phyloP scores from a whole-genome alignment of 2,888 invertebrate genomes.

The Synergus japonicus region DNA sequence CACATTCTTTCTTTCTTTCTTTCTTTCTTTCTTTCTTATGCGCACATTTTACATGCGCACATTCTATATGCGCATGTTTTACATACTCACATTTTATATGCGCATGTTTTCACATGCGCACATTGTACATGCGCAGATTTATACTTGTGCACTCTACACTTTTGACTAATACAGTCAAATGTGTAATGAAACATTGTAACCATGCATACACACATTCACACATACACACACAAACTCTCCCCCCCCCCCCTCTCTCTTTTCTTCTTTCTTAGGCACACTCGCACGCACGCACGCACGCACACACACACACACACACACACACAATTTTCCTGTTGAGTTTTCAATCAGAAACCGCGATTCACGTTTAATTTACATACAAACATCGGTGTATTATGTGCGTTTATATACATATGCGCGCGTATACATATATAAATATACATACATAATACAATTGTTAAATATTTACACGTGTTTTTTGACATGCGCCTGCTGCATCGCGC shows the following conservation, averaged over 20 bases:
- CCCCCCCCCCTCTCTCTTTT: too few species aligned
- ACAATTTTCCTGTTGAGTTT: constrained; percentile 12
- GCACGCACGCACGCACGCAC: not conserved
- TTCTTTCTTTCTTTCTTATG: too few species aligned
- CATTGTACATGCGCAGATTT: too few species aligned
- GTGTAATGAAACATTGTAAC: not conserved
- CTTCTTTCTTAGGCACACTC: not conserved
- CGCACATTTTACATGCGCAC: too few species aligned
- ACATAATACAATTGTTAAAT: constrained; percentile 50
- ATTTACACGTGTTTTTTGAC: constrained; percentile 32
- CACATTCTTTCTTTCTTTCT: too few species aligned
- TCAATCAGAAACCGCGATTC: constrained; percentile 40
- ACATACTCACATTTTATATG: too few species aligned
- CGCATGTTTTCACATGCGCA: too few species aligned
- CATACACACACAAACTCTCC: not conserved
- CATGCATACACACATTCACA: not conserved
- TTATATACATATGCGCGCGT: constrained; percentile 46
- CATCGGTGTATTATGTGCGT: constrained; percentile 46
- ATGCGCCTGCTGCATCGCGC: constrained; percentile 21
- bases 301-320: not conserved
- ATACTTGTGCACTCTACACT: not conserved
- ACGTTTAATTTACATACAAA: constrained; percentile 40
- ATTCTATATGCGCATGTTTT: too few species aligned
- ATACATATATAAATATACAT: constrained; percentile 55
- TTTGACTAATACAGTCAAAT: not conserved